Evolutionary conservation across 2,888 invertebrate species (phyloP).

Genomic region (Limnephilus rhombicus): DNA sequence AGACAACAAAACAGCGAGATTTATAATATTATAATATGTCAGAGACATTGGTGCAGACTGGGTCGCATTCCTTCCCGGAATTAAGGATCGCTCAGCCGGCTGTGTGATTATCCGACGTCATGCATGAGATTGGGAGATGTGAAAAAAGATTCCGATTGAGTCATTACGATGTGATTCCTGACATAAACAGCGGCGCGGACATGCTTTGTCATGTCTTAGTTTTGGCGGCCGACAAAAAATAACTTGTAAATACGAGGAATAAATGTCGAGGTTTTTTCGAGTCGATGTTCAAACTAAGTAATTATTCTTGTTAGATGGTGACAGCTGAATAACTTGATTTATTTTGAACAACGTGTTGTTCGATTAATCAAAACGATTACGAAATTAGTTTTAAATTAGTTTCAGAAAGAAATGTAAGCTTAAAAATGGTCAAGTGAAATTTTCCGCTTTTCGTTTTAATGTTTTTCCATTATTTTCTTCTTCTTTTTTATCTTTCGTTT

Average conservation of each 20-base stretch:
- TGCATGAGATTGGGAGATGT: background rate
- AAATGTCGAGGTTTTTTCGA: background rate
- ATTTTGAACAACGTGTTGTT: background rate
- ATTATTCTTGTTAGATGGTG: background rate
- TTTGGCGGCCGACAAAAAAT: background rate
- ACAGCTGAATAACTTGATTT: background rate
- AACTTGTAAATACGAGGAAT: background rate
- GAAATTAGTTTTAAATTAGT: too few relatives aligned
- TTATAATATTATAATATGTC: background rate
- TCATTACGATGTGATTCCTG: background rate
- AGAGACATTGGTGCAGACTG: background rate
- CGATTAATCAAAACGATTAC: background rate
- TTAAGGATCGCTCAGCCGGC: constrained; percentile 11
- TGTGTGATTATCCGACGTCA: constrained; percentile 7
- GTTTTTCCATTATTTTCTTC: too few relatives aligned
- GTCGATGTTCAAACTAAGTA: background rate
- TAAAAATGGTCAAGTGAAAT: too few relatives aligned
- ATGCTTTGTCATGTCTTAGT: background rate
- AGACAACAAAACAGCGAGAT: background rate
- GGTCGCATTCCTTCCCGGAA: constrained; percentile 8
- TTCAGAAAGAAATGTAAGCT: too few relatives aligned
- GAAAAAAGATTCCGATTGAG: constrained; percentile 1
- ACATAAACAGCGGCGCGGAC: background rate
- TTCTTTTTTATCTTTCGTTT: too few relatives aligned
- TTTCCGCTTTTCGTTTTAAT: too few relatives aligned